Evolutionary conservation across 2,888 invertebrate genomes (phyloP), one percentile per base, ranked within the genome.

Genomic region (Drosophila kokeensis): DNA sequence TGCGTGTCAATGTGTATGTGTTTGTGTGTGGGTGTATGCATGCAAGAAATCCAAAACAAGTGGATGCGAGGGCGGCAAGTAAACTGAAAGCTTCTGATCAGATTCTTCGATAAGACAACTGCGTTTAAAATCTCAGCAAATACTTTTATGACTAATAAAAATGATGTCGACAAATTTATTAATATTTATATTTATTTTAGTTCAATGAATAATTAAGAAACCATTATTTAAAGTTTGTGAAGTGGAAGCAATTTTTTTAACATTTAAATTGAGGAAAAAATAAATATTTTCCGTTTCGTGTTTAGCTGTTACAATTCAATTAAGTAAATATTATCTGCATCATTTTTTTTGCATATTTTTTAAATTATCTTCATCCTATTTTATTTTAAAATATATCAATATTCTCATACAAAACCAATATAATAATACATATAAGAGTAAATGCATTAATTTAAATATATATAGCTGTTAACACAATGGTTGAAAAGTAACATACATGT

Each of bases 31-130:
- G 64, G 61, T 61, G 49, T 53, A 49, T 34, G 40, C 60, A 27
- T 75, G 58, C 42, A 53, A 66, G 69, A 79, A 64, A 67, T 45
- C 50, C 54, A 69, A 67, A 58, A 58, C 73, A 69, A 67, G 67
- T 73, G 70, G 32, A 29, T 52, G 67, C 67, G 70, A 73, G 70
- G 79, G 76, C 67, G 55, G 83, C 57, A 54, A 36, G 68, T 34
- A 73, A 79, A 73, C 52, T 60, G 21, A 49, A 61, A 69, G 49
- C 48, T 52, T 50, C 8, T 54, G 34, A 64, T 58, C 11, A 21
- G 48, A 63, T n/a, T 55, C 11, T 38, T n/a, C 6, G 59, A 70
- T 66, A 64, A 64, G 30, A 38, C n/a, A 57, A 4, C 24, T 10
- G 30, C 8, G 8, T 1, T n/a, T 5, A 52, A 11, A 1, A 15